phyloP scores from a whole-genome alignment of 2,888 invertebrate genomes.

The Caenorhabditis afra region DNA sequence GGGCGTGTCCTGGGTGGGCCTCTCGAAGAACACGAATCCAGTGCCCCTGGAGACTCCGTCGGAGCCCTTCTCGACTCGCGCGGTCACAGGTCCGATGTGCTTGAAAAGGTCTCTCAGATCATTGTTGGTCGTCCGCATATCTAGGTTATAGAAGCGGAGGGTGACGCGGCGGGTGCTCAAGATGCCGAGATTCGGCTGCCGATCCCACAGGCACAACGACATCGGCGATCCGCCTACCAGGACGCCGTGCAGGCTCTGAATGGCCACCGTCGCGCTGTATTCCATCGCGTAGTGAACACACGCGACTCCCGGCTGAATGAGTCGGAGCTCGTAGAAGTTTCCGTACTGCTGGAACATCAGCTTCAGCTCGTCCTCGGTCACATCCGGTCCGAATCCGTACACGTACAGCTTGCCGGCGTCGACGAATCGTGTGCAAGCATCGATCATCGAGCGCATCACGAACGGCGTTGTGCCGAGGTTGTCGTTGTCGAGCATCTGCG shows the following conservation, averaged over 20 bases:
- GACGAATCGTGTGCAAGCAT: not conserved
- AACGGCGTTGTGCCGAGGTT: not conserved
- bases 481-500: not conserved
- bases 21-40: slow-evolving; percentile 2
- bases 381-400: not conserved
- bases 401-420: not conserved
- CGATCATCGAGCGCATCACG: not conserved
- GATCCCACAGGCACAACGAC: no score
- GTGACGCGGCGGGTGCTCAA: no score
- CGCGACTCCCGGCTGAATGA: no score
- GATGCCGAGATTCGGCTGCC: no score
- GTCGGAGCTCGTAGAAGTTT: no score
- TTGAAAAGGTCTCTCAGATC: no score
- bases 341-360: not conserved
- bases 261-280: no score
- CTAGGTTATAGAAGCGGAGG: no score
- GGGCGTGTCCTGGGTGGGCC: not conserved
- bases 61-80: not conserved
- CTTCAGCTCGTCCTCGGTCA: not conserved
- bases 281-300: no score
- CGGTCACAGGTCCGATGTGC: not conserved
- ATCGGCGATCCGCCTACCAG: no score
- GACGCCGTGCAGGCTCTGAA: no score
- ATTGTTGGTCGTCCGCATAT: no score
- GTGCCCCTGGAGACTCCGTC: not conserved